Conservation (phyloP, 2,797 vertebrate species). For the Anguilla megastoma region DNA sequence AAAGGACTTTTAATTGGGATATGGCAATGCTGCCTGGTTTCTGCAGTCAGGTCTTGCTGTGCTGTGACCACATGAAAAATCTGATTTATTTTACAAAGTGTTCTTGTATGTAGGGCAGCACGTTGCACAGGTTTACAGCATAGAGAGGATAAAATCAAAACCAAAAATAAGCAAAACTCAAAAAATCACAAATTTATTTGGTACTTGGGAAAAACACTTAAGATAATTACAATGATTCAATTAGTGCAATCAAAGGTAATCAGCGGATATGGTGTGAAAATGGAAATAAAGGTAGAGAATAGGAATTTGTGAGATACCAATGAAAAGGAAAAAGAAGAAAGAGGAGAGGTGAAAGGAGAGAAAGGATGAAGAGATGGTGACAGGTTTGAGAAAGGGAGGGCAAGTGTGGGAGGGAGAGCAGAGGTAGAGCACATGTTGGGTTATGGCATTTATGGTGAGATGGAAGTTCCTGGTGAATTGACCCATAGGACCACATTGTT, state of each 20-base stretch:
- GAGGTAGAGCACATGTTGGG: neutral
- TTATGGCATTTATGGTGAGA: neutral
- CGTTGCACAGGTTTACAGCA: neutral
- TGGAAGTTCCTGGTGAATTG: neutral
- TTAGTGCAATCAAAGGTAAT: slow-evolving; percentile 7
- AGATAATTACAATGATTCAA: neutral
- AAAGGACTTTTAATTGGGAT: neutral
- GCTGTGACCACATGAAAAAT: neutral
- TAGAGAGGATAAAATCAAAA: neutral
- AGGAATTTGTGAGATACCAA: neutral
- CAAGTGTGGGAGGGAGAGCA: neutral
- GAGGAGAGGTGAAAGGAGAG: neutral
- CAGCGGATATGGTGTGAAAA: neutral
- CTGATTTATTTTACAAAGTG: neutral
- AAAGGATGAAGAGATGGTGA: neutral
- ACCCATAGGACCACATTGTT: neutral
- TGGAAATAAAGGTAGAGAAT: neutral
- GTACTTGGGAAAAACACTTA: neutral
- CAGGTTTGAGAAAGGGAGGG: neutral
- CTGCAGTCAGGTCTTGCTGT: neutral
- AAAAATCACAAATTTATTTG: neutral
- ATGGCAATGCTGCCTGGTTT: neutral
- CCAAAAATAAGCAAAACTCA: neutral
- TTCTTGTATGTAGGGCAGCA: neutral
- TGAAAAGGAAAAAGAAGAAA: neutral